These are phyloP conservation scores for Sturnus vulgaris DNA, from an alignment of 2,113 vertebrate genomes.

Conservation along the genomic window DNA sequence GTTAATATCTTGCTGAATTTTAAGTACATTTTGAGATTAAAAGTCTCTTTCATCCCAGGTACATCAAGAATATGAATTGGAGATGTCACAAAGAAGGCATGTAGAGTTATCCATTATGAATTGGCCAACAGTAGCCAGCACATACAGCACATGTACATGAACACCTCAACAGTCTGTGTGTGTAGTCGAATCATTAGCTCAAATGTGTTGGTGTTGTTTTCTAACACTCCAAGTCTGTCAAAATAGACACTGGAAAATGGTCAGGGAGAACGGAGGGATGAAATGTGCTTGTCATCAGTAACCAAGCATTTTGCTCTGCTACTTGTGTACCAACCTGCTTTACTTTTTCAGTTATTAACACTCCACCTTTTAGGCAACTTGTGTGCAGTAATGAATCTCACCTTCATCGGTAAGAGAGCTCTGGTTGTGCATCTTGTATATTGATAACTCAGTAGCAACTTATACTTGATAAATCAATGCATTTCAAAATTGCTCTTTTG, in stretches of 20 bases:
- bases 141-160: rapidly evolving
- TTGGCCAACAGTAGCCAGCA: background rate
- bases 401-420: background rate
- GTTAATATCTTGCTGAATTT: background rate
- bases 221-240: background rate
- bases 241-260: background rate
- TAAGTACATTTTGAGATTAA: background rate
- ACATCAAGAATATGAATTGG: background rate
- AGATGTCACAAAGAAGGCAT: background rate
- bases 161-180: background rate
- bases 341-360: background rate
- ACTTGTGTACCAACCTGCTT: background rate
- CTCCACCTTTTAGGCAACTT: background rate
- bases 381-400: background rate
- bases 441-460: background rate
- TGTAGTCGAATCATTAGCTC: background rate
- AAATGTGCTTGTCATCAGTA: background rate
- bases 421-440: background rate
- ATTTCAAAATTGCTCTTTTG: background rate
- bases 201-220: background rate
- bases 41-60: background rate
- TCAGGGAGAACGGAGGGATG: background rate
- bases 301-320: background rate
- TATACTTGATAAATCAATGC: background rate
- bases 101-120: background rate